Conservation (phyloP, 2,797 vertebrate genomes). For the Schizothorax lantsangensis region DNA sequence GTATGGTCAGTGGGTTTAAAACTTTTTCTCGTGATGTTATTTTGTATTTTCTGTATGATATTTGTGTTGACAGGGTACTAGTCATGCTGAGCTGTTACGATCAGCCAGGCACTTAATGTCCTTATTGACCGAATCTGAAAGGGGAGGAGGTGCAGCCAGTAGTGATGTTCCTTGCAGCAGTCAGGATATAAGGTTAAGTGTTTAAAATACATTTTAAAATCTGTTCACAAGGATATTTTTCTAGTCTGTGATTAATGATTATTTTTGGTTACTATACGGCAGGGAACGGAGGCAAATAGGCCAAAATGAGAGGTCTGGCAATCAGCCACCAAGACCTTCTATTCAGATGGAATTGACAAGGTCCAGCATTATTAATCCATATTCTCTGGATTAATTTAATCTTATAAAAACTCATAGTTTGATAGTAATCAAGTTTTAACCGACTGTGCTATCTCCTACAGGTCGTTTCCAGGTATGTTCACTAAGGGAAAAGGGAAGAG, state of each 20-base stretch:
- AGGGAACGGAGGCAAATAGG: slow-evolving; percentile 7
- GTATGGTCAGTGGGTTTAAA: too few relatives aligned
- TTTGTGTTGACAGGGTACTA: too few relatives aligned
- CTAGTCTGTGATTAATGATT: not conserved
- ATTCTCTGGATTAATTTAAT: slow-evolving; percentile 15
- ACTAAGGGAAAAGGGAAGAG: slow-evolving; percentile 1
- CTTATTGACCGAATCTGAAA: too few relatives aligned
- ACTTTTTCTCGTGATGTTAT: too few relatives aligned
- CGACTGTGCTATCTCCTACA: not conserved
- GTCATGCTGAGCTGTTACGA: too few relatives aligned
- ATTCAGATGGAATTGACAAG: slow-evolving; percentile 8
- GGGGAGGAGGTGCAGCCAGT: too few relatives aligned
- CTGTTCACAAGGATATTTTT: slow-evolving; percentile 11
- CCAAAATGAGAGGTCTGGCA: not conserved
- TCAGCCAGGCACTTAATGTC: too few relatives aligned
- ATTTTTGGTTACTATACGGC: slow-evolving; percentile 14
- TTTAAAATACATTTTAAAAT: not conserved
- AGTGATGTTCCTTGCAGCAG: too few relatives aligned
- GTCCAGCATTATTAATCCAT: slow-evolving; percentile 6
- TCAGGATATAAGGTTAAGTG: too few relatives aligned
- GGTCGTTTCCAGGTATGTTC: not conserved
- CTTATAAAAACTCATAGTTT: slow-evolving; percentile 1
- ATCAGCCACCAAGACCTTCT: slow-evolving; percentile 11
- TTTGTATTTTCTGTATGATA: too few relatives aligned
- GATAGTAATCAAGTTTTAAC: slow-evolving; percentile 7